Evolutionary conservation across 2,797 vertebrate genomes (phyloP), one percentile per base, ranked within the genome.

Genomic region (Onychomys leucogaster): DNA sequence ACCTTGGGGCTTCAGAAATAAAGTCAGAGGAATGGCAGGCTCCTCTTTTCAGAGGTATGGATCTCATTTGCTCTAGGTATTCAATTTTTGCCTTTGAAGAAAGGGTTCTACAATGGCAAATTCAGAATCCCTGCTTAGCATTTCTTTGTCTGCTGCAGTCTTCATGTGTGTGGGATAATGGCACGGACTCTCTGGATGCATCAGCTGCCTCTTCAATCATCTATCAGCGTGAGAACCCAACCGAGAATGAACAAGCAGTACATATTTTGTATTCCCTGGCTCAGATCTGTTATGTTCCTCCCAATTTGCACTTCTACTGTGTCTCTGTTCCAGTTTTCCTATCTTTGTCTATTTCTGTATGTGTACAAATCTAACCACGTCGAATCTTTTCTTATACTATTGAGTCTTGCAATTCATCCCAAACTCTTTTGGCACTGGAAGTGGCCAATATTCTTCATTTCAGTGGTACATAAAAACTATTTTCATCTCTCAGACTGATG

Each of bases 401-500:
- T 63, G 85, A 94, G 90, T 55, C 75, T 94, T 90, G 23, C 41
- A 59, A 37, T 92, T 84, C 77, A 25, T 88, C 76, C 55, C 43
- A 65, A 88, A 94, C n/a, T 37, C 75, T 82, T 94, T 55, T 69
- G 87, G 75, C 75, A 92, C 59, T 82, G 69, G 90, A 96, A 95
- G 78, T 41, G 65, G 46, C 16, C 41, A 87, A 65, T 32, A 6
- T 17, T 21, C 57, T 77, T 52, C 43, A 87, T 92, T 94, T 96
- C 55, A 84, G 59, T 81, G 67, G 19, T 81, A 34, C 71, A 85
- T 65, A 90, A 85, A 97, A 96, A 73, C 57, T 55, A 61, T 90
- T 97, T 92, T 94, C 49, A 32, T 94, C 78, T 96, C 63, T 86
- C 93, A 73, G 2, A 71, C 81, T 89, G 43, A 78, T 92, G 29